Evolutionary conservation across 2,113 vertebrate genomes (phyloP).

Genomic region (Silurus glanis): DNA sequence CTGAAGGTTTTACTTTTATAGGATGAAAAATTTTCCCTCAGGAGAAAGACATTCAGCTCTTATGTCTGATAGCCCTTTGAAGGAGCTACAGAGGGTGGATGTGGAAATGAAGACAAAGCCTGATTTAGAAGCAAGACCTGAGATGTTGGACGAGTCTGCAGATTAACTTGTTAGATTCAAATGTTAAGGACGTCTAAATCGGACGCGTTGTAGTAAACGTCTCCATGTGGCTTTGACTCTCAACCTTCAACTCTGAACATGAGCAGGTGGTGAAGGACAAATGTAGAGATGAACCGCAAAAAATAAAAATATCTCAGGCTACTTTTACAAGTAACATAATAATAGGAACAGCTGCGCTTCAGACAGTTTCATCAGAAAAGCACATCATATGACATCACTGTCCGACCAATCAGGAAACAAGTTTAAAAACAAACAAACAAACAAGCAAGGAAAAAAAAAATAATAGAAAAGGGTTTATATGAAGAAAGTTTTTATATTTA

Average conservation of each 20-base stretch:
- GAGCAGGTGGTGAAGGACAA: constrained; percentile 10
- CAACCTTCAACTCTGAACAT: neutral
- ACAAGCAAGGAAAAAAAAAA: neutral
- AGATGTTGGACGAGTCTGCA: neutral
- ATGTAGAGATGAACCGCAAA: neutral
- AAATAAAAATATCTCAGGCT: neutral
- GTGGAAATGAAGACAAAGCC: neutral
- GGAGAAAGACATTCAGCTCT: neutral
- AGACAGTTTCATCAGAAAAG: neutral
- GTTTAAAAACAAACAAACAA: neutral
- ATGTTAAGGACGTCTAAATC: neutral
- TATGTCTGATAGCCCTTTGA: constrained; percentile 46
- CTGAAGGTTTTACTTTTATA: neutral
- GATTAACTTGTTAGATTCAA: neutral
- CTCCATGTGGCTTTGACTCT: neutral
- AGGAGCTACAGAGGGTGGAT: neutral
- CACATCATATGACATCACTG: neutral
- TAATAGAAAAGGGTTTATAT: no score
- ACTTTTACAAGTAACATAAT: neutral
- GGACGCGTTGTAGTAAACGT: neutral
- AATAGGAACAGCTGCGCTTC: neutral
- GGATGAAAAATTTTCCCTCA: neutral
- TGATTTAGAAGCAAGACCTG: neutral
- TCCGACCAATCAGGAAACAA: neutral
- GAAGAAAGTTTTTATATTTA: no score